A percentile compares a stretch with the other conserved stretches of the same genome.
Evolutionary conservation across 2,888 invertebrate species (phyloP).

Genomic region (Lepidochrysops patricia): DNA sequence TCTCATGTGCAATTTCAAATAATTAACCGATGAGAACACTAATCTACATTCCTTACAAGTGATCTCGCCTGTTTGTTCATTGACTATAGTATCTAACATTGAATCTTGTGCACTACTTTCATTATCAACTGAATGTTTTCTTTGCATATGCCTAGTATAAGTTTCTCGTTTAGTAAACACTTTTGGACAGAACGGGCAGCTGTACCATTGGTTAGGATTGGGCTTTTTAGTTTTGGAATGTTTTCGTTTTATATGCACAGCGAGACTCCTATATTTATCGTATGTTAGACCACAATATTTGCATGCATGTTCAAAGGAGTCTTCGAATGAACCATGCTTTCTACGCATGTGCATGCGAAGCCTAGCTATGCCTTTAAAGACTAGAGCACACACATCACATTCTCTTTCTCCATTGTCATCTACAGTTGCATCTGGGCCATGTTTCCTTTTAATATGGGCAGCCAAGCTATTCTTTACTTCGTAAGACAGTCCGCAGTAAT

Average conservation of each 20-base stretch:
- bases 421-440: conserved; percentile 41
- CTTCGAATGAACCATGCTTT: conserved; percentile 53
- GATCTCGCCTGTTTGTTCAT: conserved; percentile 52
- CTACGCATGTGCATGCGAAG: conserved; percentile 62
- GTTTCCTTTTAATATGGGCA: conserved; percentile 58
- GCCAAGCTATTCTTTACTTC: conserved; percentile 56
- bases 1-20: conserved; percentile 59
- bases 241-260: conserved; percentile 55
- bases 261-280: conserved; percentile 55
- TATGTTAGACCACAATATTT: conserved; percentile 56
- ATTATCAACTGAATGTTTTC: conserved; percentile 49
- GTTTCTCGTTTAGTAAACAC: conserved; percentile 56
- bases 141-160: conserved; percentile 56
- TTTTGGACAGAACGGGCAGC: conserved; percentile 58
- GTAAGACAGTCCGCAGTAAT: conserved; percentile 58
- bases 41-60: conserved; percentile 54
- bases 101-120: conserved; percentile 29
- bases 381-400: conserved; percentile 58
- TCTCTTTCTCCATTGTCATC: conserved; percentile 50
- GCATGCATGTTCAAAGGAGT: conserved; percentile 52
- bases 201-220: conserved; percentile 43
- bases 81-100: conserved; percentile 34
- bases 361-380: conserved; percentile 54
- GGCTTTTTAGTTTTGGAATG: conserved; percentile 40
- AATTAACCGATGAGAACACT: conserved; percentile 54